These are phyloP conservation scores for Microtus ochrogaster DNA, from an alignment of 2,113 vertebrate genomes.

Conservation along the genomic window DNA sequence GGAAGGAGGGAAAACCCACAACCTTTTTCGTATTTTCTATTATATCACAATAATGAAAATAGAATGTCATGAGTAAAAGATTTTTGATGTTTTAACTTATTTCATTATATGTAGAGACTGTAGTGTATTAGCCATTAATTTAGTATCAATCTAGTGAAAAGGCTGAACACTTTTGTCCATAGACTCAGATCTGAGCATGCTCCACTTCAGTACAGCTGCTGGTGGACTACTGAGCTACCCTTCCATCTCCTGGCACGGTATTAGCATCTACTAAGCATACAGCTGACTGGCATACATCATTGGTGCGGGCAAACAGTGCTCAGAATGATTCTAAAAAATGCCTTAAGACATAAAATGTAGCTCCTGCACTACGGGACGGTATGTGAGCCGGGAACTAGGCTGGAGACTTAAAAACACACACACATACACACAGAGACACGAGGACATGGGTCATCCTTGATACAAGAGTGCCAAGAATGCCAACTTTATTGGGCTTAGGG, in stretches of 20 bases:
- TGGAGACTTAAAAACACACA: no score
- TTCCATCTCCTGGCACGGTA: background rate
- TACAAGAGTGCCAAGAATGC: no score
- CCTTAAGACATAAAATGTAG: background rate
- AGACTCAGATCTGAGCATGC: background rate
- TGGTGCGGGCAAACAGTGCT: background rate
- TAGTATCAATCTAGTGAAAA: slow-evolving; percentile 31
- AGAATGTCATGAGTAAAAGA: slow-evolving; percentile 18
- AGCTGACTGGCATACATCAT: background rate
- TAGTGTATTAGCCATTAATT: background rate
- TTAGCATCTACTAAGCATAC: background rate
- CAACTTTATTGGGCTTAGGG: no score
- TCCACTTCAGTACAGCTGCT: background rate
- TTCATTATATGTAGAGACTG: background rate
- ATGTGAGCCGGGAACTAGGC: no score
- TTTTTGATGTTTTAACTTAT: slow-evolving; percentile 39
- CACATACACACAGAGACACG: no score
- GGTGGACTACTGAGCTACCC: background rate
- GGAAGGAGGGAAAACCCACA: background rate
- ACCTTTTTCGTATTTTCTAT: slow-evolving; percentile 41
- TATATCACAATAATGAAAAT: slow-evolving; percentile 28
- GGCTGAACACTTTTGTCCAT: background rate
- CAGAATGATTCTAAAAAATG: background rate
- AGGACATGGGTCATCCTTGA: no score
- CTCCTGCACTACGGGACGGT: no score